Conservation (phyloP, 2,113 vertebrate genomes). For the Alexandromys fortis region DNA sequence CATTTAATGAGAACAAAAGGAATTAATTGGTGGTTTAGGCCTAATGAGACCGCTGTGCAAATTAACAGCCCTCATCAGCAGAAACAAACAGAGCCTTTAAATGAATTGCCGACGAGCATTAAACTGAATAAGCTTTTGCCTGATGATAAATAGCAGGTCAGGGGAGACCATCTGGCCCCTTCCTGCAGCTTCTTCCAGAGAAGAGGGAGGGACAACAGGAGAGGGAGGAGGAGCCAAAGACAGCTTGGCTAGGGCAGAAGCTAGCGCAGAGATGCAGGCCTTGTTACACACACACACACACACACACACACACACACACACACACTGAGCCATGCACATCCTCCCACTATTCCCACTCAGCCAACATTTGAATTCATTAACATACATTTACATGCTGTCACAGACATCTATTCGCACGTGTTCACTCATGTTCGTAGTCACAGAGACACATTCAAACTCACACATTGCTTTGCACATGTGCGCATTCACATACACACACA, state of each 20-base stretch:
- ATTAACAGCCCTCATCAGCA: conserved; percentile 94
- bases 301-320: background rate
- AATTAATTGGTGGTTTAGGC: conserved; percentile 94
- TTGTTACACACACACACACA: background rate
- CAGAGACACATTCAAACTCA: background rate
- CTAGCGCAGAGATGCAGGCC: background rate
- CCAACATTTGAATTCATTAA: background rate
- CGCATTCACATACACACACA: background rate
- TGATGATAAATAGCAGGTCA: conserved; percentile 86
- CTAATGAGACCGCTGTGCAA: conserved; percentile 93
- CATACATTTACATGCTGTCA: background rate
- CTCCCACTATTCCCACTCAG: background rate
- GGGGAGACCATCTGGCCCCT: conserved; percentile 89
- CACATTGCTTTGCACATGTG: background rate
- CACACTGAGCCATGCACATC: background rate
- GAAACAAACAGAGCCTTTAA: conserved; percentile 95
- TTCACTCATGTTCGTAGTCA: background rate
- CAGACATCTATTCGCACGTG: background rate
- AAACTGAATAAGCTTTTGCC: conserved; percentile 88
- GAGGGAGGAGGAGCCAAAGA: background rate
- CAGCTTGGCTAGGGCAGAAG: background rate
- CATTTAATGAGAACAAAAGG: conserved; percentile 93
- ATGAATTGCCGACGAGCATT: conserved; percentile 88
- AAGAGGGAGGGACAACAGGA: conserved; percentile 37
- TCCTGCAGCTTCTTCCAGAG: conserved; percentile 80